Evolutionary conservation across 2,888 invertebrate species (phyloP), one percentile per base, ranked within the genome.

Genomic region (Philaethria dido): DNA sequence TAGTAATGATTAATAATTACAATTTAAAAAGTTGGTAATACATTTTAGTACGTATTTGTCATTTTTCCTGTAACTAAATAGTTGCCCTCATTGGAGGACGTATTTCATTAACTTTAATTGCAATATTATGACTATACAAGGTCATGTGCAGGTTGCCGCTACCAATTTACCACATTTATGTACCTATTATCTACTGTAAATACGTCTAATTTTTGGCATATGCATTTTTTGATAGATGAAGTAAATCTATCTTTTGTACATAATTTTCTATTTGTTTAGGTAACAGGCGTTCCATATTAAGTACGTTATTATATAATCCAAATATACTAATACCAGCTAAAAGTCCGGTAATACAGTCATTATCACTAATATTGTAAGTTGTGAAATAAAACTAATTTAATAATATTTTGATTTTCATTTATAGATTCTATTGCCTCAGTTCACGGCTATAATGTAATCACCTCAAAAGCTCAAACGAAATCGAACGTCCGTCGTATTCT

Each of bases 271-370:
- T 89, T 82, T 65, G 55, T 64, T 68, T 69, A 70, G 55, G 59
- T 68, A 60, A 62, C 65, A 68, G 83, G 79, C 81, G 57, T 80
- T 92, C 86, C 86, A 78, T 81, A 81, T 83, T 84, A 83, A 83
- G 82, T 85, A 72, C 72, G 75, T 82, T 81, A 80, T 83, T 69
- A 81, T 81, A 80, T 86, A 87, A 90, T 90, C 92, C 91, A 92
- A 91, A 92, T 87, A 88, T 80, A 89, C 89, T 88, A 89, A 89
- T 87, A 82, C 92, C 88, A 89, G 86, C 92, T 92, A 85, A 87
- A 91, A 92, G 92, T 92, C 89, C 88, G 92, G 83, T 88, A 81
- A 86, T 90, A 84, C 86, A 92, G 92, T 92, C 92, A 92, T 90
- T 90, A 88, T 89, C 84, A 88, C 84, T 87, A 85, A 80, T 85